phyloP scores from a whole-genome alignment of 2,888 invertebrate genomes.

The Piscicola geometra region DNA sequence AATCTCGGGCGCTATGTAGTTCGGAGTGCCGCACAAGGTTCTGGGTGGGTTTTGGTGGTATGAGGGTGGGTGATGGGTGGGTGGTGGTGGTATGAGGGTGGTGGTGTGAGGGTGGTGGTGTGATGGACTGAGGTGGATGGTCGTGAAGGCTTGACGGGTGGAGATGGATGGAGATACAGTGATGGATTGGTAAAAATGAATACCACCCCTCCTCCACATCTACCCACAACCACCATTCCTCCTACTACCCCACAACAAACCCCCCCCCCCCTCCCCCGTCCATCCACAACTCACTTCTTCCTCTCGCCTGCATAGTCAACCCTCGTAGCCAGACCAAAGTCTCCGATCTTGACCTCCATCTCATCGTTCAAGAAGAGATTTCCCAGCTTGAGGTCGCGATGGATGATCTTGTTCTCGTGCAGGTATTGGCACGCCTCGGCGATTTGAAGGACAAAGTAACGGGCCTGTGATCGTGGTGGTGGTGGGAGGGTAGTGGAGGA shows the following conservation, averaged over 20 bases:
- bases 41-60: constrained; percentile 58
- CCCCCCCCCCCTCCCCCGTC: no score
- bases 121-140: not conserved
- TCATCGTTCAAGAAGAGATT: constrained; percentile 83
- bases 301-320: constrained; percentile 81
- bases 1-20: constrained; percentile 98
- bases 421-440: constrained; percentile 76
- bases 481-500: constrained; percentile 90
- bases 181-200: no score
- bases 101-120: constrained; percentile 42
- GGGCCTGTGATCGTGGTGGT: no score
- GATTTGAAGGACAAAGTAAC: constrained; percentile 85
- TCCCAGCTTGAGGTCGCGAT: constrained; percentile 93
- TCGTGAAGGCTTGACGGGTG: no score
- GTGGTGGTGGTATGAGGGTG: not conserved
- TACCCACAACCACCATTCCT: no score
- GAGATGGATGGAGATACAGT: no score
- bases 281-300: constrained; percentile 60
- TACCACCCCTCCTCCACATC: not conserved
- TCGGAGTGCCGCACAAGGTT: constrained; percentile 98
- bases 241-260: no score
- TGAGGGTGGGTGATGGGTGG: not conserved
- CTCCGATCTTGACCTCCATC: constrained; percentile 77
- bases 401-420: constrained; percentile 86
- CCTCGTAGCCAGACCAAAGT: constrained; percentile 92